Conservation (phyloP, 2,797 vertebrate genomes). For the Lagocephalus sceleratus region DNA sequence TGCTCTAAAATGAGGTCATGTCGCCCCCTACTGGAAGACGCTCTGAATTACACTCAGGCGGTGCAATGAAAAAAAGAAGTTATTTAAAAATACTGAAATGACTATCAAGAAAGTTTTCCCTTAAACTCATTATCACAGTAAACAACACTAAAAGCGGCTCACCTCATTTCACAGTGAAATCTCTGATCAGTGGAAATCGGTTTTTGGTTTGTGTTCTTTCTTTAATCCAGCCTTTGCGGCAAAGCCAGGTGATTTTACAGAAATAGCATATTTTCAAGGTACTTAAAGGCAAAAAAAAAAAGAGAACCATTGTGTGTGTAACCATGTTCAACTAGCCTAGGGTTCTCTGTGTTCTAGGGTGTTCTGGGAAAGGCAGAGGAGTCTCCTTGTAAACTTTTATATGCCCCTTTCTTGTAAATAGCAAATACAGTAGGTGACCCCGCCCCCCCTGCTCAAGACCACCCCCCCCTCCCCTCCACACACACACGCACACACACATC, state of each 20-base stretch:
- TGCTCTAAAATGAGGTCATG: conserved; percentile 51
- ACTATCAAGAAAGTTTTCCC: conserved; percentile 22
- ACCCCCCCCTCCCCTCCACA: conserved; percentile 35
- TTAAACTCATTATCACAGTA: conserved; percentile 5
- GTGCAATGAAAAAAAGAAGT: conserved; percentile 36
- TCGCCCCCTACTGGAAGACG: conserved; percentile 54
- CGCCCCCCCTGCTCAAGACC: conserved; percentile 15
- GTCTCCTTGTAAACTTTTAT: conserved; percentile 76
- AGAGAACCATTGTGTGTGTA: conserved; percentile 34
- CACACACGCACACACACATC: conserved; percentile 31
- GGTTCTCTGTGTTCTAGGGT: conserved; percentile 37
- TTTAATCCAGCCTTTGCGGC: conserved; percentile 48
- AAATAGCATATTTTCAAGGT: conserved; percentile 64
- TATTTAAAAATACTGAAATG: conserved; percentile 26
- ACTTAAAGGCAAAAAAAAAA: conserved; percentile 41
- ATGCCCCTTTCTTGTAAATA: conserved; percentile 74
- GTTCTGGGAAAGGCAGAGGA: conserved; percentile 48
- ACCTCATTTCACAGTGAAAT: conserved; percentile 31
- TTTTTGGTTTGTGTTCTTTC: conserved; percentile 58
- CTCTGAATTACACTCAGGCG: conserved; percentile 20
- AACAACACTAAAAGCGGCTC: conserved; percentile 6
- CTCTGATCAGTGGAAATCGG: conserved; percentile 15
- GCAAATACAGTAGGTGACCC: conserved; percentile 59
- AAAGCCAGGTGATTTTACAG: conserved; percentile 66
- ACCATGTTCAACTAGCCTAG: conserved; percentile 41